A percentile compares a stretch with the other conserved stretches of the same genome.
Conservation (phyloP, 2,888 invertebrate species). For the Bursaphelenchus okinawaensis region DNA sequence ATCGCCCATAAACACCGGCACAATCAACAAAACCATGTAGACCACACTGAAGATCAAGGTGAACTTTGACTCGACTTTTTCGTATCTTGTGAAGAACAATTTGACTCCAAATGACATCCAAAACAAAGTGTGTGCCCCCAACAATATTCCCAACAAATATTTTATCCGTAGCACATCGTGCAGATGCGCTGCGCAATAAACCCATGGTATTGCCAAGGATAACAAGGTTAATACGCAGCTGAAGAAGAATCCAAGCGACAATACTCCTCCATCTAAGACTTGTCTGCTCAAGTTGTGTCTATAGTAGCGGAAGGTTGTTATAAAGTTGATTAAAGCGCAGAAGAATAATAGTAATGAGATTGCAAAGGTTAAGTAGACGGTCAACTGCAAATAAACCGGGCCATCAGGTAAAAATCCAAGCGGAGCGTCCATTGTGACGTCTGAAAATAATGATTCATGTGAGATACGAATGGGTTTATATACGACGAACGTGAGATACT, state of each 20-base stretch:
- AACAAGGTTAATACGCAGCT: neutral
- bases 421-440: neutral
- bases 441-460: too few relatives aligned
- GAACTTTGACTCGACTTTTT: neutral
- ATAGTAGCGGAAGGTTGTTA: neutral
- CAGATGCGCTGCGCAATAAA: neutral
- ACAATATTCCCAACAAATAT: neutral
- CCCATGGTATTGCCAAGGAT: neutral
- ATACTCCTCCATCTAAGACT: neutral
- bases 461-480: too few relatives aligned
- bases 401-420: neutral
- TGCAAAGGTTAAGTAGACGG: neutral
- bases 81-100: neutral
- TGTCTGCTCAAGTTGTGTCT: neutral
- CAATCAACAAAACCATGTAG: neutral
- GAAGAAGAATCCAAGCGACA: neutral
- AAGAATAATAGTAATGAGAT: neutral
- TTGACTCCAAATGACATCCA: neutral
- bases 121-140: constrained; percentile 1
- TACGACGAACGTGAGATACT: too few relatives aligned
- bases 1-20: neutral
- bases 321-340: neutral
- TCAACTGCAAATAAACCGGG: neutral
- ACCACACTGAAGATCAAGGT: neutral
- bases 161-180: neutral